These are phyloP conservation scores for Xestoiulus laeticollis DNA, from an alignment of 2,888 invertebrate genomes.

Conservation along the genomic window DNA sequence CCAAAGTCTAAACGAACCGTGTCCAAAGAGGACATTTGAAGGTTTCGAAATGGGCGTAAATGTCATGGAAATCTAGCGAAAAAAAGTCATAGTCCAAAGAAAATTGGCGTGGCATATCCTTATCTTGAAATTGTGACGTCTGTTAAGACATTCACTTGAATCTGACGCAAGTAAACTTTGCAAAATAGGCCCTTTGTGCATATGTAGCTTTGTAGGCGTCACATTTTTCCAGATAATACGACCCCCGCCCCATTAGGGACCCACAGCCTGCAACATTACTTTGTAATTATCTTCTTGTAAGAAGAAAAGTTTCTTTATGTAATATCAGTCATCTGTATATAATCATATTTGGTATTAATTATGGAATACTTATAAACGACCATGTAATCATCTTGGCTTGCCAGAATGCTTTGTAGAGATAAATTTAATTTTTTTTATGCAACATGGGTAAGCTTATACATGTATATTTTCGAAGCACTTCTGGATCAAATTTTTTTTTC, in stretches of 20 bases:
- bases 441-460: background rate
- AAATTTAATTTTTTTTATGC: background rate
- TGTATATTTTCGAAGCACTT: background rate
- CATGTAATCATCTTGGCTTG: background rate
- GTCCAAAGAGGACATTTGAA: slow-evolving; percentile 20
- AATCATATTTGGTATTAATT: slow-evolving; percentile 24
- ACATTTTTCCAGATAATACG: background rate
- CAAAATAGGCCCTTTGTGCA: background rate
- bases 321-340: slow-evolving; percentile 11
- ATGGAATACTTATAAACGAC: slow-evolving; percentile 11
- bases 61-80: background rate
- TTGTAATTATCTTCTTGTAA: background rate
- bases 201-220: background rate
- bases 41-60: background rate
- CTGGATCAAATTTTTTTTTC: background rate
- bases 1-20: slow-evolving; percentile 9
- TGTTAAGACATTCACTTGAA: background rate
- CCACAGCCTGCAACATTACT: background rate
- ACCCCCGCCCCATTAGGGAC: slow-evolving; percentile 5
- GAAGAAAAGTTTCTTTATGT: slow-evolving; percentile 22
- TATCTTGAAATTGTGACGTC: background rate
- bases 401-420: background rate
- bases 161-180: background rate
- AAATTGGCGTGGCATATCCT: slow-evolving; percentile 13
- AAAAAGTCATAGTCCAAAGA: slow-evolving; percentile 4